Conservation (phyloP, 2,797 vertebrate species). For the Triplophysa yarkandensis region DNA sequence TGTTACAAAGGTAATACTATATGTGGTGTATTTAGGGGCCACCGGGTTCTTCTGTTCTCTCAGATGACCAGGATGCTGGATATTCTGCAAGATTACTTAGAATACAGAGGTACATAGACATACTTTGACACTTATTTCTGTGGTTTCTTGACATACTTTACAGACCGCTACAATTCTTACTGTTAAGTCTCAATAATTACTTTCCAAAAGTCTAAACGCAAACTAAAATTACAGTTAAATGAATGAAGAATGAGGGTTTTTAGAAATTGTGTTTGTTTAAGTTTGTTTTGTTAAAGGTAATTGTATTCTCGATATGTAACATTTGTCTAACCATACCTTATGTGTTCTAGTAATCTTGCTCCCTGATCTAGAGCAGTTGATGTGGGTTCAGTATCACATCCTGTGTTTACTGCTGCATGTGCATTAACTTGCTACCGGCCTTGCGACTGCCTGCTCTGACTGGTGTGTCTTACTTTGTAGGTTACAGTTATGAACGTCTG, state of each 20-base stretch:
- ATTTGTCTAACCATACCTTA: neutral
- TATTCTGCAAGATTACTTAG: conserved; percentile 93
- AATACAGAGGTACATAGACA: conserved; percentile 81
- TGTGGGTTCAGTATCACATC: conserved; percentile 48
- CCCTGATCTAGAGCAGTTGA: conserved; percentile 44
- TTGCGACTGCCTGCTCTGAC: conserved; percentile 12
- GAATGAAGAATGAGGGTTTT: neutral
- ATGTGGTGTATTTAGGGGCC: conserved; percentile 73
- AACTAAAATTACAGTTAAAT: neutral
- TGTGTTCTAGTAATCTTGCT: conserved; percentile 24
- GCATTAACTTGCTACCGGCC: neutral
- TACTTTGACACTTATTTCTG: neutral
- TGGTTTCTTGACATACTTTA: neutral
- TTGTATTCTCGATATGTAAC: neutral
- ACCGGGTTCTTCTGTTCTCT: conserved; percentile 89
- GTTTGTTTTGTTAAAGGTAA: neutral
- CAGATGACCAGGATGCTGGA: conserved; percentile 93
- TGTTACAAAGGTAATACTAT: conserved; percentile 17
- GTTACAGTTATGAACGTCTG: conserved; percentile 91
- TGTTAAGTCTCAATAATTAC: neutral
- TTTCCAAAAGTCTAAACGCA: neutral
- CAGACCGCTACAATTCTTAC: neutral
- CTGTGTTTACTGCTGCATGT: conserved; percentile 42
- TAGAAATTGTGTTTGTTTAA: neutral
- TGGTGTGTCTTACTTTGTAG: conserved; percentile 64